phyloP scores from a whole-genome alignment of 2,797 vertebrate genomes.

The Darevskia nairensis region DNA sequence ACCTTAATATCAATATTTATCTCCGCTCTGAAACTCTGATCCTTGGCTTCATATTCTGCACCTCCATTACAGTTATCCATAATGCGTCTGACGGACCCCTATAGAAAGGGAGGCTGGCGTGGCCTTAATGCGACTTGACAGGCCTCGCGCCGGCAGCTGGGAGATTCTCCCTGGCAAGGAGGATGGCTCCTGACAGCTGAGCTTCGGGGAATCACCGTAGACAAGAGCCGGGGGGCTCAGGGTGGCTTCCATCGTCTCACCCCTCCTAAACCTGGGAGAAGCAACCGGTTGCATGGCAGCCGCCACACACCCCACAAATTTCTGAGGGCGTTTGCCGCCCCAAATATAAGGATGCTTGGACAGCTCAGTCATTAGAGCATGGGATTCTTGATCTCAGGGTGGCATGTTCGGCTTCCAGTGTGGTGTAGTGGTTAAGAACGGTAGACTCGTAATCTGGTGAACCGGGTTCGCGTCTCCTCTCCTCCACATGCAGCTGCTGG shows the following conservation, averaged over 20 bases:
- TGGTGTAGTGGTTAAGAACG: too few relatives aligned
- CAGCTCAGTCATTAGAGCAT: too few relatives aligned
- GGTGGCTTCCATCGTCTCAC: neutral
- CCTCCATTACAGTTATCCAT: constrained; percentile 57
- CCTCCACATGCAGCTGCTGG: too few relatives aligned
- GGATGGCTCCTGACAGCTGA: neutral
- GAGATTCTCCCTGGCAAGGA: fast-evolving
- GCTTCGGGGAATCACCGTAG: neutral
- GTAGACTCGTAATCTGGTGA: too few relatives aligned
- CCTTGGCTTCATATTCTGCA: constrained; percentile 54
- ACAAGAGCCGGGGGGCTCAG: neutral
- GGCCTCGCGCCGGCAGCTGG: fast-evolving
- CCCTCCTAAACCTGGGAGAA: neutral
- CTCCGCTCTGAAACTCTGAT: constrained; percentile 56
- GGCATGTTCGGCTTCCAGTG: too few relatives aligned
- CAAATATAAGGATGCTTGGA: too few relatives aligned
- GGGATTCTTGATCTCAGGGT: too few relatives aligned
- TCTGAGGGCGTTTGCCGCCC: neutral
- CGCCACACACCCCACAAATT: neutral
- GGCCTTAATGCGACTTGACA: constrained; percentile 36
- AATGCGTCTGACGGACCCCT: constrained; percentile 53
- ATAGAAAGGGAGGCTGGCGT: constrained; percentile 30
- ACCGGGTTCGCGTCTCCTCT: too few relatives aligned
- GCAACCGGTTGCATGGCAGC: fast-evolving
- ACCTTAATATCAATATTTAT: constrained; percentile 73